Base-by-base conservation (phyloP, 2,888 invertebrate species). In the Eledone cirrhosa region DNA sequence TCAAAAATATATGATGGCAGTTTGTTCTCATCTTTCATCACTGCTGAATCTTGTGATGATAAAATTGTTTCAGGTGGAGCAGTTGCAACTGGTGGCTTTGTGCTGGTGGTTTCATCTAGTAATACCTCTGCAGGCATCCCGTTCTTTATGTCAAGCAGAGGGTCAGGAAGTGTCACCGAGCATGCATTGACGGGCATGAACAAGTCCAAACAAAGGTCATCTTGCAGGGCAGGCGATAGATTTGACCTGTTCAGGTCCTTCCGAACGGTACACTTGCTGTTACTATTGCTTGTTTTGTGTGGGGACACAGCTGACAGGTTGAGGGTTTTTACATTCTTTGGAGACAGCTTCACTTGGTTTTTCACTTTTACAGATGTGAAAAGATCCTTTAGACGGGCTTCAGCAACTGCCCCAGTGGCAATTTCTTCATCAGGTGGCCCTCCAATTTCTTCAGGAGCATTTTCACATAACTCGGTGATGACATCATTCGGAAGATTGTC, bases 1-100 rank as follows among this genome's bases (percentile, higher is more conserved):
- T 72, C 72, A 72, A 72, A 72, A 4, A 72, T 72, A 72, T 72
- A 41, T 24, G 72, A 72, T 7, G 72, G 72, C 33, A 72, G 14
- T 33, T 33, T 72, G 7, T 22, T 72, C 31, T 22, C 72, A 5
- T 72, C 72, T n/a, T n/a, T 41, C 4, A 72, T 19, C 8, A 31
- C 33, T 8, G 41, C 41, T 41, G 72, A 72, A 7, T n/a, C 2
- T 13, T 13, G 3, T n/a, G n/a, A 41, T n/a, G 19, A 4, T 7
- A 31, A n/a, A 3, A 72, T 41, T 4, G 33, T 41, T 33, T 72
- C 72, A 2, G 31, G 72, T 2, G 7, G n/a, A 16, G 19, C 11
- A 19, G 69, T 22, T 27, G 27, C n/a, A 4, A 69, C 27, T 1
- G 33, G 33, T 8, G 72, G 72, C 2, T 72, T 72, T 1, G 41